A percentile compares a stretch with the other conserved stretches of the same genome.
Evolutionary conservation across 2,797 vertebrate genomes (phyloP).

Genomic region (Tamandua tetradactyla): DNA sequence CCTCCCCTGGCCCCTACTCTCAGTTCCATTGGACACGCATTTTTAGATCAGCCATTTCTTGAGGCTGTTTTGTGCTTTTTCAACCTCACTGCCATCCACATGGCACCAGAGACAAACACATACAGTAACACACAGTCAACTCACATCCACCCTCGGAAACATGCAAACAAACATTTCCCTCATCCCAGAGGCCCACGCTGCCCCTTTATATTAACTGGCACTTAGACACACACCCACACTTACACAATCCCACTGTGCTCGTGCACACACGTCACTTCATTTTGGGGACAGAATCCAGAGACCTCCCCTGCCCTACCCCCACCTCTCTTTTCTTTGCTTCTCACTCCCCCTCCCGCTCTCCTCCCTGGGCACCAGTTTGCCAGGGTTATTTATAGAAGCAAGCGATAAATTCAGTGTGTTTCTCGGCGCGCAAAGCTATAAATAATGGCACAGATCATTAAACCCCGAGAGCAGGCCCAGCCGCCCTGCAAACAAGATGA

Average conservation of each 20-base stretch:
- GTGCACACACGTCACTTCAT: not conserved
- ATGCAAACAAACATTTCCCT: not conserved
- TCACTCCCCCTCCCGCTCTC: conserved; percentile 56
- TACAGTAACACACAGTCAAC: not conserved
- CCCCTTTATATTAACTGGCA: not conserved
- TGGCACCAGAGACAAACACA: conserved; percentile 46
- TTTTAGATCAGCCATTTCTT: not conserved
- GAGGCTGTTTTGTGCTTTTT: not conserved
- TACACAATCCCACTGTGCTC: conserved; percentile 9
- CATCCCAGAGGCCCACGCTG: not conserved
- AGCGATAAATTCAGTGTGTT: conserved; percentile 84
- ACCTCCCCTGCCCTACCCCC: conserved; percentile 46
- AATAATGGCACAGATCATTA: conserved; percentile 85
- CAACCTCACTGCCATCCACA: conserved; percentile 22
- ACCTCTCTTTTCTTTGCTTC: conserved; percentile 48
- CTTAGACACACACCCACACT: not conserved
- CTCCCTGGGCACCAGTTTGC: conserved; percentile 79
- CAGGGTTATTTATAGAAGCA: conserved; percentile 83
- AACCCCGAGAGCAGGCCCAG: conserved; percentile 82
- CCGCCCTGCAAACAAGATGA: conserved; percentile 82
- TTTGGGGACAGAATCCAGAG: conserved; percentile 57
- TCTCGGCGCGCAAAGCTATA: conserved; percentile 82
- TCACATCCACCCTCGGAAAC: not conserved
- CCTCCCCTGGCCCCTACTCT: not conserved
- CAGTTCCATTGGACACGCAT: not conserved